A percentile compares a stretch with the other conserved stretches of the same genome.
Evolutionary conservation across 2,113 vertebrate species (phyloP).

Genomic region (Oncorhynchus gorbuscha): DNA sequence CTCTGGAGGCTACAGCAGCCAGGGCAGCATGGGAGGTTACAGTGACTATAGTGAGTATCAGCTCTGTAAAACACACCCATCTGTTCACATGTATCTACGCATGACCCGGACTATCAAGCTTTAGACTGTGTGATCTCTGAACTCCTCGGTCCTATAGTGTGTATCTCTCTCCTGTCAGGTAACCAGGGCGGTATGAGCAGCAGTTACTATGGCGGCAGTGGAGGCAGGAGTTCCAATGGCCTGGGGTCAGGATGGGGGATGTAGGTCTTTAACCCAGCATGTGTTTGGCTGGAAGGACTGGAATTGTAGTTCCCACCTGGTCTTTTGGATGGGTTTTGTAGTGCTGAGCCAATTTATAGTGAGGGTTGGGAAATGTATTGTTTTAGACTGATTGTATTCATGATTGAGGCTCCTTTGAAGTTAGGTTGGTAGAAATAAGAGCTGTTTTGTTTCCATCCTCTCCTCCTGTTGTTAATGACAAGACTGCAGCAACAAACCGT

Average conservation of each 20-base stretch:
- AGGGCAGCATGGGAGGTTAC: conserved; percentile 96
- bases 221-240: conserved; percentile 84
- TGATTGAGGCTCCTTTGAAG: background rate
- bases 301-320: conserved; percentile 52
- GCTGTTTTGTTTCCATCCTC: conserved; percentile 35
- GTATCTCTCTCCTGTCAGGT: conserved; percentile 83
- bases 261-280: conserved; percentile 60
- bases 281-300: conserved; percentile 59
- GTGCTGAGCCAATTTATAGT: too few relatives aligned
- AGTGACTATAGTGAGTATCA: conserved; percentile 85
- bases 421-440: background rate
- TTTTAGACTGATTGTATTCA: conserved; percentile 37
- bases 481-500: conserved; percentile 8
- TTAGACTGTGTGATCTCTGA: conserved; percentile 16
- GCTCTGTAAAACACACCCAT: conserved; percentile 32
- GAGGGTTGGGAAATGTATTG: conserved; percentile 28
- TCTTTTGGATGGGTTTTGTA: too few relatives aligned
- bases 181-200: conserved; percentile 92
- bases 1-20: conserved; percentile 90
- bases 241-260: conserved; percentile 83
- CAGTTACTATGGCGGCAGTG: conserved; percentile 90
- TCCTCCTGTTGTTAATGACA: conserved; percentile 33
- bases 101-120: too few relatives aligned
- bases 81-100: too few relatives aligned
- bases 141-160: conserved; percentile 70